phyloP scores from a whole-genome alignment of 92 coral and sea anemone species.

The Micromussa lordhowensis region DNA sequence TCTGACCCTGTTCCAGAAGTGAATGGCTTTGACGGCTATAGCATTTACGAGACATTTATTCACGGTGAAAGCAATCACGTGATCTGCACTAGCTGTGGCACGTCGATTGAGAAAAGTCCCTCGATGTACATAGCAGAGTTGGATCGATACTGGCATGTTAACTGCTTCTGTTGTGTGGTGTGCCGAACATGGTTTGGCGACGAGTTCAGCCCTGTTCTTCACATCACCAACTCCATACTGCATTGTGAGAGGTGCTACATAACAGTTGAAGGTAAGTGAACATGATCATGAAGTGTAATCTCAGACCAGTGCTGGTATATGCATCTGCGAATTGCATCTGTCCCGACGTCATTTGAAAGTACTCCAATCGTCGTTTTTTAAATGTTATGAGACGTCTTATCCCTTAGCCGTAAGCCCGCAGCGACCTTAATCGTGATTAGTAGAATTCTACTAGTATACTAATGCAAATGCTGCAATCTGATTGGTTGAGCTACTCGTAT shows the following conservation, averaged over 20 bases:
- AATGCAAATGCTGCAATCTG: no score
- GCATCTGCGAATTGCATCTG: neutral
- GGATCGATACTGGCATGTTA: constrained; percentile 96
- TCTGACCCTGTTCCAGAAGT: constrained; percentile 21
- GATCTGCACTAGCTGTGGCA: constrained; percentile 80
- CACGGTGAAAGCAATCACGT: constrained; percentile 84
- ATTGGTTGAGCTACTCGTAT: no score
- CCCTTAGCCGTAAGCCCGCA: no score
- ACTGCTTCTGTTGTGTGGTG: constrained; percentile 94
- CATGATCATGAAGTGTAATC: neutral
- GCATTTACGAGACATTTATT: constrained; percentile 81
- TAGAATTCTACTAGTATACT: no score
- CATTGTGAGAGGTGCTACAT: constrained; percentile 91
- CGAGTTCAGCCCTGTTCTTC: constrained; percentile 76
- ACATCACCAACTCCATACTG: constrained; percentile 75
- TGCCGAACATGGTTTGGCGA: constrained; percentile 86
- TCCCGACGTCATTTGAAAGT: neutral
- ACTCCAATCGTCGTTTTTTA: no score
- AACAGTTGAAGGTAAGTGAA: constrained; percentile 76
- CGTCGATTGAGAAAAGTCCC: constrained; percentile 66
- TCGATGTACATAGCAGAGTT: constrained; percentile 90
- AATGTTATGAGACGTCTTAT: no score
- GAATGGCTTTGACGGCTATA: constrained; percentile 62
- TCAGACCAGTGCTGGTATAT: neutral
- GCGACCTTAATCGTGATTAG: no score